Conservation (phyloP, 23 tunicate species). For the Clavelina lepadiformis region DNA sequence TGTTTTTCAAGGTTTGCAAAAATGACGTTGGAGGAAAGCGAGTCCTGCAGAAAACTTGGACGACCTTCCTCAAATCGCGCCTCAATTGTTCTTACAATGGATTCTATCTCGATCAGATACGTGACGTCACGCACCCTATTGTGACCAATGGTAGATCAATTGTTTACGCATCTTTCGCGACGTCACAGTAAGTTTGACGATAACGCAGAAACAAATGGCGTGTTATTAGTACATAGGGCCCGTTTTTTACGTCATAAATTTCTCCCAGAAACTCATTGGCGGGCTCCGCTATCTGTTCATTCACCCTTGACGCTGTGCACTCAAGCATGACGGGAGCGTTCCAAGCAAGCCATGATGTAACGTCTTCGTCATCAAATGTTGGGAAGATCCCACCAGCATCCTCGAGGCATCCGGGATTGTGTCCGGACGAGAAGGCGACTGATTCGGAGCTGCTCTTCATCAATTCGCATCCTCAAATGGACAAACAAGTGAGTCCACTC, state of each 20-base stretch:
- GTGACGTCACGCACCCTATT: conserved; percentile 52
- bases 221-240: no score
- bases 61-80: conserved; percentile 64
- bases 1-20: conserved; percentile 72
- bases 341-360: neutral
- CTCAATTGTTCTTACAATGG: conserved; percentile 83
- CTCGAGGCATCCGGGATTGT: conserved; percentile 59
- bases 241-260: no score
- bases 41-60: conserved; percentile 47
- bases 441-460: conserved; percentile 62
- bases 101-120: conserved; percentile 67
- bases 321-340: conserved; percentile 40
- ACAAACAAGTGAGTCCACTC: conserved; percentile 50
- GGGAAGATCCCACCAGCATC: conserved; percentile 25
- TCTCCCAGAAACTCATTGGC: conserved; percentile 48
- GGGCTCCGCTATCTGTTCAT: conserved; percentile 77
- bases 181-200: conserved; percentile 53
- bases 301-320: conserved; percentile 34
- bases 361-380: neutral
- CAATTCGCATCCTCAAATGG: conserved; percentile 73
- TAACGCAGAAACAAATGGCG: neutral
- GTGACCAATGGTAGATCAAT: conserved; percentile 18
- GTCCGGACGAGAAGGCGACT: conserved; percentile 34
- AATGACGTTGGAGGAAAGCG: conserved; percentile 74
- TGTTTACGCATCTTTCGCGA: conserved; percentile 62